Percentiles rank a stretch among this genome's conserved stretches.
Evolutionary conservation across 2,797 vertebrate species (phyloP).

Genomic region (Thripadectes ignobilis): DNA sequence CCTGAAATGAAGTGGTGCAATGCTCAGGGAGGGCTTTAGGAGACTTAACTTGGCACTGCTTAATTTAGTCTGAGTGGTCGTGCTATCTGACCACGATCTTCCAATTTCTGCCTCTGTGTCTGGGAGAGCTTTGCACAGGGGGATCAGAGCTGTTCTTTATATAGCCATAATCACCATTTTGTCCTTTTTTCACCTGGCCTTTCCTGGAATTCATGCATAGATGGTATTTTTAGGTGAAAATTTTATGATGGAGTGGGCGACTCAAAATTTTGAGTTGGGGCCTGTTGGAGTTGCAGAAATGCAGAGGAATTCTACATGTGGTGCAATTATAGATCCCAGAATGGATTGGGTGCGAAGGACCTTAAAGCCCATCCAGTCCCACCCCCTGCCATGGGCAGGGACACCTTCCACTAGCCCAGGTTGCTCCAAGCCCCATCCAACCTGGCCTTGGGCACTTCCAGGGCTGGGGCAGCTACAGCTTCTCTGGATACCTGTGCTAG

Average conservation of each 20-base stretch:
- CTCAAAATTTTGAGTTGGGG: neutral
- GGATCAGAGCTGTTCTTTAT: neutral
- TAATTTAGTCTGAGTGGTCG: neutral
- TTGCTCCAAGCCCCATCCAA: fast-evolving
- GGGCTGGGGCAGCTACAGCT: neutral
- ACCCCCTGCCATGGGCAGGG: neutral
- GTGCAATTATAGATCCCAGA: neutral
- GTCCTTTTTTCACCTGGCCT: neutral
- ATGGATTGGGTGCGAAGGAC: neutral
- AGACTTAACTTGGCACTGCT: neutral
- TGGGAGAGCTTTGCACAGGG: neutral
- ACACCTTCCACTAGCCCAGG: fast-evolving
- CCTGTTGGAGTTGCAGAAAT: neutral
- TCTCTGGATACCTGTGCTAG: neutral
- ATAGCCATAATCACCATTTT: neutral
- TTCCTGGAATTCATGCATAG: neutral
- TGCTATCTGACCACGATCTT: neutral
- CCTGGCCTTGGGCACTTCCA: neutral
- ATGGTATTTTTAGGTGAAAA: neutral
- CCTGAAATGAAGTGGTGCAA: neutral
- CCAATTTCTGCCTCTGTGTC: neutral
- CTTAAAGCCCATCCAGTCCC: fast-evolving
- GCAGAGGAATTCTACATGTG: neutral
- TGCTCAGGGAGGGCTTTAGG: neutral
- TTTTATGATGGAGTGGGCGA: neutral